Conservation (phyloP, 2,888 invertebrate species). For the Macrostomum cliftonense region DNA sequence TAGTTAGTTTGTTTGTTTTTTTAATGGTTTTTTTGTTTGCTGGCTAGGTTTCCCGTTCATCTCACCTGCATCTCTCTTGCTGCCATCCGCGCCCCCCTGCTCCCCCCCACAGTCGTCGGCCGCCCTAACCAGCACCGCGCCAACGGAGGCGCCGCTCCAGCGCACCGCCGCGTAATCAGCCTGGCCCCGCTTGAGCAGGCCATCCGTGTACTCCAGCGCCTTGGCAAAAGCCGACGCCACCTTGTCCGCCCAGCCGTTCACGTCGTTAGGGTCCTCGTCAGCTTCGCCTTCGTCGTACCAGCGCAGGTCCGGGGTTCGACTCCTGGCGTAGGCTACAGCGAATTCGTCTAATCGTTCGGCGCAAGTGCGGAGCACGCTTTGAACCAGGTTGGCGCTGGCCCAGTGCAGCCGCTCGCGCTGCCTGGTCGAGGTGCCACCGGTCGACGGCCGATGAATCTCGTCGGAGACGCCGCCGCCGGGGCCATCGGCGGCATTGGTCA, state of each 20-base stretch:
- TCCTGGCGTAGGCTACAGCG: conserved; percentile 1
- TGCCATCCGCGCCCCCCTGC: too few relatives aligned
- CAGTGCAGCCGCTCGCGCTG: conserved; percentile 18
- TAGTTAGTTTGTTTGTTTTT: too few relatives aligned
- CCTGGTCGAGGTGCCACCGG: conserved; percentile 14
- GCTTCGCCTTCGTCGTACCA: conserved; percentile 11
- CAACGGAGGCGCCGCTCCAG: conserved; percentile 33
- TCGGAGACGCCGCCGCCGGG: neutral
- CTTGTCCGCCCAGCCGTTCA: conserved; percentile 18
- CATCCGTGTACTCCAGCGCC: conserved; percentile 25
- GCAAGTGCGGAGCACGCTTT: conserved; percentile 25
- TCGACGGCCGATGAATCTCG: conserved; percentile 18
- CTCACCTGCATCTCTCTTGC: too few relatives aligned
- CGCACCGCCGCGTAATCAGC: conserved; percentile 29
- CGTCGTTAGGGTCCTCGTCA: conserved; percentile 11
- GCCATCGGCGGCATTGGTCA: too few relatives aligned
- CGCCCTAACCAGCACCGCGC: conserved; percentile 21
- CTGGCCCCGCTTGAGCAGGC: conserved; percentile 28
- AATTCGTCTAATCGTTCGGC: conserved; percentile 14
- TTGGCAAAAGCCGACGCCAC: conserved; percentile 22
- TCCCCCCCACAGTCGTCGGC: too few relatives aligned
- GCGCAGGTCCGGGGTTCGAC: neutral
- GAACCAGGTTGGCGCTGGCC: conserved; percentile 21
- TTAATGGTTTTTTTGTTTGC: too few relatives aligned
- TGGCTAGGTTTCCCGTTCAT: too few relatives aligned